These are phyloP conservation scores for Sminthopsis crassicaudata DNA, from an alignment of 2,113 vertebrate genomes.

Conservation along the genomic window DNA sequence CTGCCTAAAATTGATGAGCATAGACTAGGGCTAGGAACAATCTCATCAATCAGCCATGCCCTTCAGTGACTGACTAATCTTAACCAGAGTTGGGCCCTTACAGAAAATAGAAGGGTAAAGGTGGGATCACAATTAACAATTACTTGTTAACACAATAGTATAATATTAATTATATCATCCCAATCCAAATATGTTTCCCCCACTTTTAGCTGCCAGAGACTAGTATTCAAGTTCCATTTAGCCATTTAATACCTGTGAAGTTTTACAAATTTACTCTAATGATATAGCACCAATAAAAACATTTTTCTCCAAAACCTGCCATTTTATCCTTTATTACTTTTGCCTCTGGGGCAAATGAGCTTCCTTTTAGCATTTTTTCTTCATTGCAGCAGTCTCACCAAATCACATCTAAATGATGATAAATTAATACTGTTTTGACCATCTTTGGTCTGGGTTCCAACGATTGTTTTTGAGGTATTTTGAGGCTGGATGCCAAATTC, in stretches of 20 bases:
- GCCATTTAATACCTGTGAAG: neutral
- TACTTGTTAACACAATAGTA: neutral
- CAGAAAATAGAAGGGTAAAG: neutral
- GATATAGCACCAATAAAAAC: neutral
- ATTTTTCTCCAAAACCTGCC: neutral
- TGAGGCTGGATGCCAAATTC: neutral
- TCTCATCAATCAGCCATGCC: too few species aligned
- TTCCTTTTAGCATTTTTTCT: neutral
- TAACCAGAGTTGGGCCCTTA: neutral
- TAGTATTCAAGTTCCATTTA: neutral
- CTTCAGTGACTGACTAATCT: neutral
- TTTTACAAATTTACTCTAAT: neutral
- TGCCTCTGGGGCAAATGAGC: neutral
- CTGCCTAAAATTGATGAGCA: too few species aligned
- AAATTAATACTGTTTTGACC: neutral
- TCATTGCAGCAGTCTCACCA: neutral
- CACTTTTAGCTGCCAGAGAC: neutral
- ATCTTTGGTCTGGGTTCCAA: neutral
- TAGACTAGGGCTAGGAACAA: too few species aligned
- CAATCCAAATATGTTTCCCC: neutral
- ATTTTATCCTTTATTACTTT: neutral
- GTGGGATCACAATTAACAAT: neutral
- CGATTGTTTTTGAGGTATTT: neutral
- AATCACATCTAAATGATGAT: neutral
- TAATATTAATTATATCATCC: neutral